phyloP scores from a whole-genome alignment of 2,113 vertebrate genomes.

The Macquaria australasica region DNA sequence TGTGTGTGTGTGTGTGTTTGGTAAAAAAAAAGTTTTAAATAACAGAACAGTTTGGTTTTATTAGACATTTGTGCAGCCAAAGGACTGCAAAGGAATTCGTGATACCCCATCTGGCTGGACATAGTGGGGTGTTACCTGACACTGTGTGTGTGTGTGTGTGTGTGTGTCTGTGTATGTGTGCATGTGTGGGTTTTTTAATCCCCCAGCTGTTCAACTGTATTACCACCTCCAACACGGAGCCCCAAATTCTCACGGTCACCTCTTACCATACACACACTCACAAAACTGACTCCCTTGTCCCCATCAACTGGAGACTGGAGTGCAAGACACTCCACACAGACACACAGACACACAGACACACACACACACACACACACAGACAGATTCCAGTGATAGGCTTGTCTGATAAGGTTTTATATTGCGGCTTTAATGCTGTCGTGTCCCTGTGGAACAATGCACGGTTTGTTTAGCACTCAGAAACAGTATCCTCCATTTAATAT shows the following conservation, averaged over 20 bases:
- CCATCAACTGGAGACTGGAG: slow-evolving; percentile 60
- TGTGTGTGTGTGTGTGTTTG: slow-evolving; percentile 3
- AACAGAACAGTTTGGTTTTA: slow-evolving; percentile 57
- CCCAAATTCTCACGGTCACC: slow-evolving; percentile 70
- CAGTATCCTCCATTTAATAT: slow-evolving; percentile 60
- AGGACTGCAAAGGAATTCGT: slow-evolving; percentile 29
- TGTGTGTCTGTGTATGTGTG: slow-evolving; percentile 24
- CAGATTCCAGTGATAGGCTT: slow-evolving; percentile 47
- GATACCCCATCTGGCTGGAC: slow-evolving; percentile 43
- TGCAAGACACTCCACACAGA: slow-evolving; percentile 18
- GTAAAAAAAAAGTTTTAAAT: slow-evolving; percentile 55
- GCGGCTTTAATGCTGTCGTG: slow-evolving; percentile 51
- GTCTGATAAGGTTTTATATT: slow-evolving; percentile 71
- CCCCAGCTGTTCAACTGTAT: slow-evolving; percentile 73
- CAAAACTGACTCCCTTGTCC: slow-evolving; percentile 25
- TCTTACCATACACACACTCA: slow-evolving; percentile 9
- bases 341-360: slow-evolving; percentile 12
- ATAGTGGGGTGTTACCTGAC: slow-evolving; percentile 53
- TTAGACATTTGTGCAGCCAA: slow-evolving; percentile 49
- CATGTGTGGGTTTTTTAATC: slow-evolving; percentile 32
- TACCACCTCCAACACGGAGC: slow-evolving; percentile 63
- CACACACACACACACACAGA: slow-evolving; percentile 29
- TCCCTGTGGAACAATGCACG: slow-evolving; percentile 58
- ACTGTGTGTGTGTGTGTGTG: slow-evolving; percentile 45
- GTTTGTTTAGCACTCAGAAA: slow-evolving; percentile 67